Conservation (phyloP, 1,140 invertebrate species). For the Anoplophora glabripennis region DNA sequence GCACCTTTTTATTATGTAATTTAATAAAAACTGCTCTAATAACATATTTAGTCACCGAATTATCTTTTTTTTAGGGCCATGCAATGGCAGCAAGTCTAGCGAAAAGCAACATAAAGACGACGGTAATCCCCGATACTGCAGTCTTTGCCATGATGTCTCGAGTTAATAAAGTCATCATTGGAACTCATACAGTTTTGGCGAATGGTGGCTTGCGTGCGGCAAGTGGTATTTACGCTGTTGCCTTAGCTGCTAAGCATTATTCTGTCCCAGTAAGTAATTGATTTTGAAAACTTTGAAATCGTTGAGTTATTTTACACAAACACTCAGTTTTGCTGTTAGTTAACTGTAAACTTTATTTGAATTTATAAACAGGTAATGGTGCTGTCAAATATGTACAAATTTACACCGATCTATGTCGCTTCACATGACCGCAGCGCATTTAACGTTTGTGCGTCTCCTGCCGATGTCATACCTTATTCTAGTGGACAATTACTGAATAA, state of each 20-base stretch:
- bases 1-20: conserved; percentile 71
- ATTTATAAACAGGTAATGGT: conserved; percentile 68
- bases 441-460: conserved; percentile 73
- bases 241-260: conserved; percentile 84
- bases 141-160: conserved; percentile 92
- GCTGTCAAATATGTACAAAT: conserved; percentile 82
- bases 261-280: conserved; percentile 73
- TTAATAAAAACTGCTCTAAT: conserved; percentile 39
- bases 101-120: conserved; percentile 75
- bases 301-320: too few relatives aligned
- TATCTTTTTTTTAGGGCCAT: conserved; percentile 67
- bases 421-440: conserved; percentile 76
- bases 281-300: too few relatives aligned
- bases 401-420: conserved; percentile 78
- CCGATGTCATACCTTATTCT: conserved; percentile 60
- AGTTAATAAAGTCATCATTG: conserved; percentile 93
- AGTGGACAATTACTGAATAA: conserved; percentile 58
- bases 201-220: conserved; percentile 85
- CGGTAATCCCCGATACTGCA: conserved; percentile 76
- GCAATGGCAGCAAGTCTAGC: conserved; percentile 71
- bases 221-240: conserved; percentile 75
- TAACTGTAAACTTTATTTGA: background rate
- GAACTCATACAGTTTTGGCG: conserved; percentile 84
- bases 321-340: too few relatives aligned
- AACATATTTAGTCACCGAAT: background rate